Evolutionary conservation across 2,797 vertebrate genomes (phyloP), one percentile per base, ranked within the genome.

Genomic region (Rousettus madagascariensis): DNA sequence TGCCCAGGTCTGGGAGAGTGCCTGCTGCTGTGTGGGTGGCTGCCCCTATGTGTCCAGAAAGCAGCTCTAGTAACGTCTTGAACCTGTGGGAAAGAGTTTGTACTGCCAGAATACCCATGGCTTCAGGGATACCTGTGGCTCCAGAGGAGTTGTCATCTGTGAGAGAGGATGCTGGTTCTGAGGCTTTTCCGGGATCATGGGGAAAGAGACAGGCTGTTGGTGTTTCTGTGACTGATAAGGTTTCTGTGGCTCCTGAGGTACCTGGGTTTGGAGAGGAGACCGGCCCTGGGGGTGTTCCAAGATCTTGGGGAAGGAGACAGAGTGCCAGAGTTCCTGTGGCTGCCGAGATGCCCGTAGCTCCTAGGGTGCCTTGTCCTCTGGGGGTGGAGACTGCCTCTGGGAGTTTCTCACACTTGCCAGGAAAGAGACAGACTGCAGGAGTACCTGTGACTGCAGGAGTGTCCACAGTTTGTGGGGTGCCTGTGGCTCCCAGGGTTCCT

Each of bases 221-320:
- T 24, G 30, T 74, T n/a, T 63, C 78, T 0, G 0, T 24, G 49
- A 36, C 49, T 6, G 22, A 38, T 15, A 63, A 55, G 53, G 63
- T 74, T 75, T 26, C 86, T 36, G 38, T 93, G 51, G 66, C 61
- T 65, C 36, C 94, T 10, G 87, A 90, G 57, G 75, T 57, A 2
- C 78, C 63, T 9, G 84, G 72, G 15, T 85, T 78, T 87, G 68
- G 41, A 36, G 71, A 84, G 5, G 30, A 79, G 57, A 36, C 28
- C 36, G 61, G 51, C 57, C n/a, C 87, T 36, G 75, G n/a, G 33
- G 41, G 36, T 51, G n/a, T 84, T 38, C 66, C 43, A 10, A 26
- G 53, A n/a, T 86, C 69, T 2, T 66, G 61, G 90, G 87, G 49
- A 78, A 75, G 46, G 84, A 96, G 90, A 59, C 92, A 84, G 65